Evolutionary conservation across 2,113 vertebrate species (phyloP), one percentile per base, ranked within the genome.

Genomic region (Malurus melanocephalus): DNA sequence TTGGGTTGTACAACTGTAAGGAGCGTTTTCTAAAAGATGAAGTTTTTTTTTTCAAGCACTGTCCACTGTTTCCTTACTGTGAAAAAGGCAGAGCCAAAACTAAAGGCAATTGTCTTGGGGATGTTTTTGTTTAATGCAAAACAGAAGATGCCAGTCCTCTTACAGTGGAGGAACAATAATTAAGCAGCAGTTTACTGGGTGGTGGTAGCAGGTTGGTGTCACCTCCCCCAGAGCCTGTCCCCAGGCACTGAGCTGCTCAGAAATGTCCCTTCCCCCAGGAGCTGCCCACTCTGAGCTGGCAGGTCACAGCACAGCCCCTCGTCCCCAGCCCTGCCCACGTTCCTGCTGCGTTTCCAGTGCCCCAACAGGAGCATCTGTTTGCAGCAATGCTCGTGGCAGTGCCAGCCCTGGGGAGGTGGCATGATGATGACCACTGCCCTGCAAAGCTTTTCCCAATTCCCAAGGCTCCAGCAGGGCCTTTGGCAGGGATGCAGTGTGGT

Each of bases 251-350:
- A 56, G 46, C 52, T 52, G 32, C 48, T 76, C 40, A 43, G 64
- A 62, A 72, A 13, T 60, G 28, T 30, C 18, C 27, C 24, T 72
- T 33, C 26, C 30, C 19, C 0, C 1, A 16, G 0, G 3, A 64
- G 57, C 38, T 56, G 43, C 23, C 48, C 6, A 0, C 9, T 32
- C 52, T 28, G 56, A 0, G 1, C 33, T 13, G 6, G 45, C 32
- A 26, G 19, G 40, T 24, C 33, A 9, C 21, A 40, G 35, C n/a
- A 28, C 57, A 60, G 12, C 56, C 61, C 35, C 30, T 46, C 56
- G 21, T 65, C 49, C 40, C 18, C 35, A 35, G 35, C 49, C 43
- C 48, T 33, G 46, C 26, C 33, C 0, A 0, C 42, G 3, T 71
- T 64, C 75, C 52, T 43, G 60, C 13, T 33, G 43, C 45, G 33